Conservation (phyloP, 2,888 invertebrate species). For the Stramonita haemastoma region DNA sequence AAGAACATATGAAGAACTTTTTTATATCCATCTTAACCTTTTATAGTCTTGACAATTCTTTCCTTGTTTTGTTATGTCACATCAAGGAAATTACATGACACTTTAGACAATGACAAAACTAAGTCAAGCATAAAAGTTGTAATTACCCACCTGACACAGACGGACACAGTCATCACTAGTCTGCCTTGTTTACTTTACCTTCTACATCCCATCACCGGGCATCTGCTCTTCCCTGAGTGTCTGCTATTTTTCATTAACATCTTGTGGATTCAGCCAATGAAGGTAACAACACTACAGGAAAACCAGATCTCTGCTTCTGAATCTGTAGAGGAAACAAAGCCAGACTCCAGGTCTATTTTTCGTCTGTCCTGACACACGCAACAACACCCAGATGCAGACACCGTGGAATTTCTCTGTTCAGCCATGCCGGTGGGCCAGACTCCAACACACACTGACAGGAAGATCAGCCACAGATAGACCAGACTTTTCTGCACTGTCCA, state of each 20-base stretch:
- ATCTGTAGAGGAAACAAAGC: neutral
- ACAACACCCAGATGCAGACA: neutral
- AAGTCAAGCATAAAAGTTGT: too few species aligned
- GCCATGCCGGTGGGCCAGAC: neutral
- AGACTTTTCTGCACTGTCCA: constrained; percentile 14
- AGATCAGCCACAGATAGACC: constrained; percentile 25
- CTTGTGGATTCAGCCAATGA: neutral
- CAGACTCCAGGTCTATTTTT: constrained; percentile 12
- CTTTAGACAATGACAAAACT: too few species aligned
- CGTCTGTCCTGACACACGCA: constrained; percentile 18
- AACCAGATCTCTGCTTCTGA: neutral
- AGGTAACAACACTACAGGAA: neutral
- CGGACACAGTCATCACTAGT: neutral
- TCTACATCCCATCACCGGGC: neutral
- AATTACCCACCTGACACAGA: too few species aligned
- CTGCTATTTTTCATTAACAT: neutral
- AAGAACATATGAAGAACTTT: too few species aligned
- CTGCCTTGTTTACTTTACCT: neutral
- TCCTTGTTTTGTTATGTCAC: too few species aligned
- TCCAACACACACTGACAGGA: neutral
- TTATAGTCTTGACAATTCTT: too few species aligned
- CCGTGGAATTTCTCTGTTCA: neutral
- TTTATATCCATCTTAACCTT: too few species aligned
- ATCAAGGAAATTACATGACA: too few species aligned
- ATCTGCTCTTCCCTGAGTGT: neutral